Conservation (phyloP, 2,888 invertebrate genomes). For the Ischnus inquisitorius region DNA sequence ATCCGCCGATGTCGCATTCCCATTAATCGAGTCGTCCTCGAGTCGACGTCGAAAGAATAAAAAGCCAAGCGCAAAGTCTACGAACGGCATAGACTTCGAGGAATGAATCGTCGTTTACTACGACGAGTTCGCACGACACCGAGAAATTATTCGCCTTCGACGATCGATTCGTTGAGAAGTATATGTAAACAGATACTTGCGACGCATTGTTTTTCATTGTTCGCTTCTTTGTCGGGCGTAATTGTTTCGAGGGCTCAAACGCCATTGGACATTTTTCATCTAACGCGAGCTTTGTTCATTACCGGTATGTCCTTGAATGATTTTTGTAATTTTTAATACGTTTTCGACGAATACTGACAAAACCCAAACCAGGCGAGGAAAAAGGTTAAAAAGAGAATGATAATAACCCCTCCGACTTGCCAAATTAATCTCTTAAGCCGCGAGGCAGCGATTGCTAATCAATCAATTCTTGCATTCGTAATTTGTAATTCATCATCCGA, state of each 20-base stretch:
- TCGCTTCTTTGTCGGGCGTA: neutral
- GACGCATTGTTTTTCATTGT: constrained; percentile 9
- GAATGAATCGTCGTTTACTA: constrained; percentile 13
- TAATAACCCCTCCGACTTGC: neutral
- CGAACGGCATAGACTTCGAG: neutral
- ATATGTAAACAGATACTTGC: constrained; percentile 3
- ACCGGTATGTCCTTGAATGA: neutral
- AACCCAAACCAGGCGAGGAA: no score
- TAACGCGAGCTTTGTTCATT: neutral
- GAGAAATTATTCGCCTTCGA: constrained; percentile 11
- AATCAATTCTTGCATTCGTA: neutral
- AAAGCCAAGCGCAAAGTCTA: constrained; percentile 10
- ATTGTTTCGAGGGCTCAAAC: neutral
- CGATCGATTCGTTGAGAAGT: constrained; percentile 27
- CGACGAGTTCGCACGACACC: constrained; percentile 45
- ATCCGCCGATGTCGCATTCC: constrained; percentile 9
- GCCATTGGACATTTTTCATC: neutral
- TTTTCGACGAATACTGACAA: no score
- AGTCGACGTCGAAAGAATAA: constrained; percentile 23
- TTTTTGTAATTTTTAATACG: no score
- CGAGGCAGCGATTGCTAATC: neutral
- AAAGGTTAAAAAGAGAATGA: no score
- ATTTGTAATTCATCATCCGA: neutral
- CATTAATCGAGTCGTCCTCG: constrained; percentile 41
- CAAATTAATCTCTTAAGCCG: neutral